These are phyloP conservation scores for Phaethornis superciliosus DNA, from an alignment of 2,113 vertebrate species.

Conservation along the genomic window DNA sequence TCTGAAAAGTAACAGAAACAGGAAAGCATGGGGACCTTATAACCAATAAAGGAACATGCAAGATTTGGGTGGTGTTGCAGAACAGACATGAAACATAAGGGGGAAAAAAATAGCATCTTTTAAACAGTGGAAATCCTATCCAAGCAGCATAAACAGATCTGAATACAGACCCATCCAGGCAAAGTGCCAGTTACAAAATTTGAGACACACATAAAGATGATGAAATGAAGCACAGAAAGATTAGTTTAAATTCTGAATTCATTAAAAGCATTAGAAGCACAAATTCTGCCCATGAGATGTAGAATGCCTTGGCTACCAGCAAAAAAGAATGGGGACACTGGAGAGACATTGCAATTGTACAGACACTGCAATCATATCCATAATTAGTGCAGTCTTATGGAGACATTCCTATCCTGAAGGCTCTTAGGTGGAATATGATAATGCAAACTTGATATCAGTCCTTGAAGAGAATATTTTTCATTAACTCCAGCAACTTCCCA, in stretches of 20 bases:
- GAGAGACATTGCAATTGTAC: not conserved
- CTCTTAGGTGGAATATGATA: not conserved
- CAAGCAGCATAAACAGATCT: slow-evolving; percentile 45
- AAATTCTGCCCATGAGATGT: not conserved
- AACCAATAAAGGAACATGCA: not conserved
- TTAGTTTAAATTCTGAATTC: slow-evolving; percentile 37
- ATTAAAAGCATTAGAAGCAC: slow-evolving; percentile 49
- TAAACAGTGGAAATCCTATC: slow-evolving; percentile 57
- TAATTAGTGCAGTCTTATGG: not conserved
- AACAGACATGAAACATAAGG: not conserved
- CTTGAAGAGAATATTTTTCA: not conserved
- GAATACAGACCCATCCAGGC: slow-evolving; percentile 43
- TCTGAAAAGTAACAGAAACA: not conserved
- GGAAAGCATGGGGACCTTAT: not conserved
- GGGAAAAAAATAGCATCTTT: not conserved
- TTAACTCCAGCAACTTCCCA: not conserved
- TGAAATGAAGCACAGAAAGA: slow-evolving; percentile 44
- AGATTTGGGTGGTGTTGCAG: not conserved
- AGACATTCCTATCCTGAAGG: not conserved
- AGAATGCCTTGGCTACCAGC: not conserved
- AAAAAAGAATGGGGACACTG: not conserved
- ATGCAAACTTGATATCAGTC: not conserved
- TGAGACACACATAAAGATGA: slow-evolving; percentile 44
- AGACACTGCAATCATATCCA: not conserved
- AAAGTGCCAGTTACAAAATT: slow-evolving; percentile 49